Evolutionary conservation across 2,113 vertebrate species (phyloP).

Genomic region (Diphyllodes magnificus): DNA sequence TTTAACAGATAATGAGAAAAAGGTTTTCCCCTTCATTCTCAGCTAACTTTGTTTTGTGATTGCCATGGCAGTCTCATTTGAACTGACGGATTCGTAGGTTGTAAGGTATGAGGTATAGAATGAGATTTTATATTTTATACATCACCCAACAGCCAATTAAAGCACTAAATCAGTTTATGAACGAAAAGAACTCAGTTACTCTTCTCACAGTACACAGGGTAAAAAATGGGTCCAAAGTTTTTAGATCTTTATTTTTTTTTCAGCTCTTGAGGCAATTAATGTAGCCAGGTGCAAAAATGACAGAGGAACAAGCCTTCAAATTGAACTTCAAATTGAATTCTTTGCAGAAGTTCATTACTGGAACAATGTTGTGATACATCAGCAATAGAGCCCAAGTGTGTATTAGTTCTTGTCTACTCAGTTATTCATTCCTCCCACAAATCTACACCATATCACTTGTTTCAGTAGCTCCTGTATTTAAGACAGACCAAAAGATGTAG

Average conservation of each 20-base stretch:
- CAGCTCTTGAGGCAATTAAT: not conserved
- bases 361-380: not conserved
- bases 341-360: not conserved
- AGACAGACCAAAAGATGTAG: not conserved
- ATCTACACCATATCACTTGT: not conserved
- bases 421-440: not conserved
- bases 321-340: not conserved
- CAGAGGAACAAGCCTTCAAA: not conserved
- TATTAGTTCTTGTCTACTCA: not conserved
- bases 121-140: not conserved
- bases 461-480: not conserved
- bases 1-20: not conserved
- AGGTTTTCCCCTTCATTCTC: not conserved
- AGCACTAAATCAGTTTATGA: not conserved
- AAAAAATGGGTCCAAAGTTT: not conserved
- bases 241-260: not conserved
- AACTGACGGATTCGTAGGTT: not conserved
- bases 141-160: not conserved
- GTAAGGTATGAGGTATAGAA: not conserved
- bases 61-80: accelerated
- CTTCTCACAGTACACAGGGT: not conserved
- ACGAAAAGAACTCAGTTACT: not conserved
- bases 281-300: not conserved
- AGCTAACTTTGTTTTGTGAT: not conserved
- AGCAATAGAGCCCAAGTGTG: not conserved